Evolutionary conservation across 1,140 invertebrate species (phyloP).

Genomic region (Cataglyphis hispanica): DNA sequence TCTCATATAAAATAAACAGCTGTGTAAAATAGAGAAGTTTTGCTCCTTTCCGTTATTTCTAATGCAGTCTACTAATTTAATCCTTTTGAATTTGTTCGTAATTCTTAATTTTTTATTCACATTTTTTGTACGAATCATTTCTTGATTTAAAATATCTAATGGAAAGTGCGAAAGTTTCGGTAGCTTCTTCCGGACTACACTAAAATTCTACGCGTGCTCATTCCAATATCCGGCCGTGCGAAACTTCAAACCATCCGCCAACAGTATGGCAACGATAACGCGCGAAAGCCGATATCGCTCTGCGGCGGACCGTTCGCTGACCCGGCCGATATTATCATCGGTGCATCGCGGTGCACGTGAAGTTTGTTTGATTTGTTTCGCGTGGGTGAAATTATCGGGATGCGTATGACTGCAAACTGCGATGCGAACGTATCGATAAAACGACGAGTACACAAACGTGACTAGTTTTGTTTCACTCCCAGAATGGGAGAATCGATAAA

Average conservation of each 20-base stretch:
- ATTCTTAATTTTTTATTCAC: neutral
- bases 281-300: conserved; percentile 70
- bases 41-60: too few relatives aligned
- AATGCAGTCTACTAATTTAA: neutral
- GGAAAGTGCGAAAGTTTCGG: neutral
- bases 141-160: neutral
- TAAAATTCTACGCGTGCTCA: conserved; percentile 48
- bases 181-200: conserved; percentile 15
- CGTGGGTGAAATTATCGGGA: conserved; percentile 52
- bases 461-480: neutral
- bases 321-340: conserved; percentile 71
- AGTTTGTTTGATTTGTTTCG: conserved; percentile 64
- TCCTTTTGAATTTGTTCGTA: too few relatives aligned
- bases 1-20: too few relatives aligned
- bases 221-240: conserved; percentile 79
- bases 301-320: conserved; percentile 66
- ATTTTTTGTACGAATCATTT: neutral
- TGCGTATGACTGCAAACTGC: conserved; percentile 37
- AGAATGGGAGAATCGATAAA: neutral
- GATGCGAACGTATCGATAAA: conserved; percentile 50
- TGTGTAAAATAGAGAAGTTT: too few relatives aligned
- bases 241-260: conserved; percentile 81
- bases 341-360: conserved; percentile 41
- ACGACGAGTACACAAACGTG: neutral
- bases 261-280: conserved; percentile 73